These are phyloP conservation scores for Cyprinodon tularosa DNA, from an alignment of 2,113 vertebrate species.

Conservation along the genomic window DNA sequence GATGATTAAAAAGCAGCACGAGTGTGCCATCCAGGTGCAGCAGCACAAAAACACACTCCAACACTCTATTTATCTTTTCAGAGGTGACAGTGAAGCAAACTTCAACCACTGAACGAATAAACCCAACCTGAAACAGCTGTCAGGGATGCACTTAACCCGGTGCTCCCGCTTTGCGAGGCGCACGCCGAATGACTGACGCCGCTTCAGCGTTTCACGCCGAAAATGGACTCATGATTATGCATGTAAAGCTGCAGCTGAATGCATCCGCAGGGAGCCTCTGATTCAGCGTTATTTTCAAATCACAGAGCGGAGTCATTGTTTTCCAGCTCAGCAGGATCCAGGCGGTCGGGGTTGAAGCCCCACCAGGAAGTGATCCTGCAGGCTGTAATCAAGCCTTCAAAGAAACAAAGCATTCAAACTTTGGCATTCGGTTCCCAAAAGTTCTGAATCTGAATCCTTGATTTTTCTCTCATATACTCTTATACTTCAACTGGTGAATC, in stretches of 20 bases:
- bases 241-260: slow-evolving; percentile 39
- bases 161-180: slow-evolving; percentile 17
- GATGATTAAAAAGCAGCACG: slow-evolving; percentile 7
- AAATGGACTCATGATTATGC: slow-evolving; percentile 52
- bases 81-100: slow-evolving; percentile 20
- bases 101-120: slow-evolving; percentile 29
- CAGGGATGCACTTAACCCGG: slow-evolving; percentile 29
- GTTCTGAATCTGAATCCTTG: background rate
- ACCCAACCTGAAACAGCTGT: slow-evolving; percentile 47
- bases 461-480: background rate
- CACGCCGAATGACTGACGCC: slow-evolving; percentile 24
- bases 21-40: slow-evolving; percentile 11
- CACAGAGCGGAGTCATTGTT: slow-evolving; percentile 14
- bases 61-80: slow-evolving; percentile 37
- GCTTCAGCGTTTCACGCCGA: slow-evolving; percentile 46
- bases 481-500: background rate
- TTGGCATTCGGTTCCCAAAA: background rate
- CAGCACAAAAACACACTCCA: slow-evolving; percentile 7
- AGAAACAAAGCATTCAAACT: background rate
- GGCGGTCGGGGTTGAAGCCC: background rate
- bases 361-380: background rate
- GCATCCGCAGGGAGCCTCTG: slow-evolving; percentile 21
- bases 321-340: slow-evolving; percentile 2
- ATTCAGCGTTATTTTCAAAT: slow-evolving; percentile 30
- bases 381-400: background rate